These are phyloP conservation scores for Pseudococcus longispinus DNA, from an alignment of 2,888 invertebrate genomes.

Conservation along the genomic window DNA sequence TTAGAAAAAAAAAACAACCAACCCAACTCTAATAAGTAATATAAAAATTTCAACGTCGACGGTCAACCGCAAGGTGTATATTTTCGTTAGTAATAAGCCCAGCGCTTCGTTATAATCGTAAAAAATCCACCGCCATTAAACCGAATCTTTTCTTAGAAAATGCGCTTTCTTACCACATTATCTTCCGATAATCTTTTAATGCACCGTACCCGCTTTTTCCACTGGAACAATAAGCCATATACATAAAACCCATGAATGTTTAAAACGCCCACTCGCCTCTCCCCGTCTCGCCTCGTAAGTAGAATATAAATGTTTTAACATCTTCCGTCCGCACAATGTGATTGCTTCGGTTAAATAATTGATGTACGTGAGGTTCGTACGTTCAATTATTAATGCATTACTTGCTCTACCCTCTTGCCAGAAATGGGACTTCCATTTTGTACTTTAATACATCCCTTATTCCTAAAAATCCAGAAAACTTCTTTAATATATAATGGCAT, in stretches of 20 bases:
- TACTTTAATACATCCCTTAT: conserved; percentile 44
- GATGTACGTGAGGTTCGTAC: conserved; percentile 45
- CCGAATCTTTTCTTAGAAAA: conserved; percentile 46
- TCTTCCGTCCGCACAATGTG: conserved; percentile 48
- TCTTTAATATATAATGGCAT: conserved; percentile 29
- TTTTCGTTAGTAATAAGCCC: conserved; percentile 34
- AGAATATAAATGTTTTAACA: conserved; percentile 54
- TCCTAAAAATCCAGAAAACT: conserved; percentile 35
- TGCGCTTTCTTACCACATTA: conserved; percentile 43
- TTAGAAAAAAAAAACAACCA: not conserved
- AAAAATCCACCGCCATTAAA: conserved; percentile 43
- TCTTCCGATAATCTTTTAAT: conserved; percentile 53
- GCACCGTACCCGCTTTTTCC: conserved; percentile 34
- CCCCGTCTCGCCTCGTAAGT: conserved; percentile 16
- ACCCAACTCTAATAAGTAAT: not conserved
- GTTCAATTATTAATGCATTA: conserved; percentile 54
- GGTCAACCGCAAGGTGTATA: conserved; percentile 41
- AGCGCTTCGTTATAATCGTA: conserved; percentile 39
- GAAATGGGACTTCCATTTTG: conserved; percentile 13
- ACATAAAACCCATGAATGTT: conserved; percentile 53
- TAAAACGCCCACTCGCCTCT: conserved; percentile 47
- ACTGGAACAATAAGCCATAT: conserved; percentile 38
- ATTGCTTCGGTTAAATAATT: conserved; percentile 54
- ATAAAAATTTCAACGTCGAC: conserved; percentile 33
- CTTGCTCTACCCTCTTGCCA: not conserved